Conservation (phyloP, 2,797 vertebrate species). For the Aphelocoma californica region DNA sequence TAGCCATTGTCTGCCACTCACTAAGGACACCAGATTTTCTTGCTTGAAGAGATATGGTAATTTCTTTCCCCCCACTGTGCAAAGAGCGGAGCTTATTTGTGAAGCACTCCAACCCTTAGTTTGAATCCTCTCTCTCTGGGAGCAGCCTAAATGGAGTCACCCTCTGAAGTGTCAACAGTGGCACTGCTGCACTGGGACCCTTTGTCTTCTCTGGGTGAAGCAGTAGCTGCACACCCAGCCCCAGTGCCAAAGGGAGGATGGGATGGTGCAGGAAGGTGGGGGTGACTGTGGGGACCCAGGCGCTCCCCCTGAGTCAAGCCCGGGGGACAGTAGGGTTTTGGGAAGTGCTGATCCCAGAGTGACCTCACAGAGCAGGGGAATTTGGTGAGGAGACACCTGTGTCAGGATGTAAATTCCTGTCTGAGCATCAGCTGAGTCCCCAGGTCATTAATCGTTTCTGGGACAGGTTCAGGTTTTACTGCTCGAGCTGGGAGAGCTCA, state of each 20-base stretch:
- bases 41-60: neutral
- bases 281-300: fast-evolving
- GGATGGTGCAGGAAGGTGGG: neutral
- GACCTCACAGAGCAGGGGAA: fast-evolving
- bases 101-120: neutral
- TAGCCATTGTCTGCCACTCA: neutral
- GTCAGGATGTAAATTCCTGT: neutral
- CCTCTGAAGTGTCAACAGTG: neutral
- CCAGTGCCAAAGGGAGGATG: neutral
- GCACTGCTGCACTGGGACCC: neutral
- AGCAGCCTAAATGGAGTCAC: neutral
- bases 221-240: neutral
- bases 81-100: neutral
- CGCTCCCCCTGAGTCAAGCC: neutral
- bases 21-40: neutral
- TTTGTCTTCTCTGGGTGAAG: neutral
- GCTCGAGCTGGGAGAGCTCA: neutral
- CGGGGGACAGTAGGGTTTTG: fast-evolving
- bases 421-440: neutral
- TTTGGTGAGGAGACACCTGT: neutral
- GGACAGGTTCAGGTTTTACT: neutral
- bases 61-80: neutral
- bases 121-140: neutral
- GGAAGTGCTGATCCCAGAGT: neutral
- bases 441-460: neutral